Evolutionary conservation across 2,888 invertebrate species (phyloP).

Genomic region (Hemistola chrysoprasaria): DNA sequence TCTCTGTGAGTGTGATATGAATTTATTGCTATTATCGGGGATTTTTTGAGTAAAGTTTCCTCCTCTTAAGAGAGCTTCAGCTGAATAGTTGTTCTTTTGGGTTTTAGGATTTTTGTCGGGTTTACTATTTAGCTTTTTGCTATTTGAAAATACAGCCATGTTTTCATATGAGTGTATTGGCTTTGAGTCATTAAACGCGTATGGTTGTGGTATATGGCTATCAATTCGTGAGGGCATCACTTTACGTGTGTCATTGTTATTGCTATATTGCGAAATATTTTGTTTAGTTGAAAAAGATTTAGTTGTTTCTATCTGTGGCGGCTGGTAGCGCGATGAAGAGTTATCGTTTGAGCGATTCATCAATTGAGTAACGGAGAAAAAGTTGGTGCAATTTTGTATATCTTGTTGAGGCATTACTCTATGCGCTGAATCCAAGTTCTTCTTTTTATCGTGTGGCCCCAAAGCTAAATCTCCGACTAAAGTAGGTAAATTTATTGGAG

Average conservation of each 20-base stretch:
- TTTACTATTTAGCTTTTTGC: slow-evolving; percentile 60
- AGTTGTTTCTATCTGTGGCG: slow-evolving; percentile 47
- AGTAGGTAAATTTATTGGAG: slow-evolving; percentile 73
- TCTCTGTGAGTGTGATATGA: slow-evolving; percentile 60
- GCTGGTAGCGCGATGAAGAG: slow-evolving; percentile 58
- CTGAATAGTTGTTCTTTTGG: slow-evolving; percentile 73
- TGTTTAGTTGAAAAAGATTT: slow-evolving; percentile 57
- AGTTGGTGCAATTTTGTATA: slow-evolving; percentile 68
- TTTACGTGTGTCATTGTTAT: slow-evolving; percentile 56
- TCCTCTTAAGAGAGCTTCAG: slow-evolving; percentile 68
- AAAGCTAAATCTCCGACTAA: slow-evolving; percentile 72
- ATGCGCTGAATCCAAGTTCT: slow-evolving; percentile 51
- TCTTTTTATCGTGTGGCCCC: slow-evolving; percentile 75
- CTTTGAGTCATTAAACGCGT: slow-evolving; percentile 65
- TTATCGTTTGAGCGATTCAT: slow-evolving; percentile 73
- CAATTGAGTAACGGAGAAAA: slow-evolving; percentile 72
- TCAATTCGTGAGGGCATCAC: slow-evolving; percentile 52
- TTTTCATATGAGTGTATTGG: slow-evolving; percentile 55
- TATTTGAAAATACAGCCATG: slow-evolving; percentile 54
- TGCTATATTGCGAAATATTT: slow-evolving; percentile 48
- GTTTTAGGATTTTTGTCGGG: slow-evolving; percentile 60
- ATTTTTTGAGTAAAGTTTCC: slow-evolving; percentile 64
- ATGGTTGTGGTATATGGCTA: slow-evolving; percentile 57
- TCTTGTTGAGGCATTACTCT: slow-evolving; percentile 54
- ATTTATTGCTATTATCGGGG: slow-evolving; percentile 58